Percentiles rank a stretch among this genome's conserved stretches.
Conservation (phyloP, 2,888 invertebrate species). For the Smittia sp. region DNA sequence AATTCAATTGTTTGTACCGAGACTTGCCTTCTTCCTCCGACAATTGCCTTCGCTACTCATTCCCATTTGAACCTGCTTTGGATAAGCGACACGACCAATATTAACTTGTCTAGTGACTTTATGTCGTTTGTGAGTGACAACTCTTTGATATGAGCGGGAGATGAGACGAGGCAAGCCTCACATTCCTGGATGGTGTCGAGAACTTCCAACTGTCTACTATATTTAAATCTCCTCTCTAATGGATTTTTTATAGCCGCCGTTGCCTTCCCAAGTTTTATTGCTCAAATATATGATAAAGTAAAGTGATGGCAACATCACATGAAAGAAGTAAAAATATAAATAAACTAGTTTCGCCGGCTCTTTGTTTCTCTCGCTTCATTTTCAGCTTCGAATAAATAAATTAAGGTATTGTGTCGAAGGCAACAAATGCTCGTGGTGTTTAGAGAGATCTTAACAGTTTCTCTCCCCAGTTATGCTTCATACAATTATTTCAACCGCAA, state of each 20-base stretch:
- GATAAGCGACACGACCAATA: neutral
- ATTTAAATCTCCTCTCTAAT: constrained; percentile 41
- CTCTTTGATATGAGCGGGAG: neutral
- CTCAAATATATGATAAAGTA: constrained; percentile 33
- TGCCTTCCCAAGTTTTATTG: constrained; percentile 30
- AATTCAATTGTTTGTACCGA: neutral
- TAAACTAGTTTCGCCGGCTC: constrained; percentile 34
- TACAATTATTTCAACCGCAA: constrained; percentile 35
- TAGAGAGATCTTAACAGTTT: neutral
- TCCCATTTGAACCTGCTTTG: neutral
- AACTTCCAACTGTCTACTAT: neutral
- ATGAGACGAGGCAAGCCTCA: neutral
- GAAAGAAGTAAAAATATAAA: constrained; percentile 38
- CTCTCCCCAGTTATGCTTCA: neutral
- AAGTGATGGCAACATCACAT: constrained; percentile 36
- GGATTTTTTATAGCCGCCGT: constrained; percentile 37
- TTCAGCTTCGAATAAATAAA: constrained; percentile 29
- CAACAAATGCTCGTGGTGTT: neutral
- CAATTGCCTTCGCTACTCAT: neutral
- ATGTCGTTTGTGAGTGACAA: neutral
- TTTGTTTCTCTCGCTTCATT: constrained; percentile 20
- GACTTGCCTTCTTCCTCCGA: neutral
- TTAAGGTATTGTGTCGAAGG: constrained; percentile 19
- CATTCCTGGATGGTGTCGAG: constrained; percentile 8
- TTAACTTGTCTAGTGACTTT: constrained; percentile 10